phyloP scores from a whole-genome alignment of 2,113 vertebrate species.

The Myrmophylax atrothorax region DNA sequence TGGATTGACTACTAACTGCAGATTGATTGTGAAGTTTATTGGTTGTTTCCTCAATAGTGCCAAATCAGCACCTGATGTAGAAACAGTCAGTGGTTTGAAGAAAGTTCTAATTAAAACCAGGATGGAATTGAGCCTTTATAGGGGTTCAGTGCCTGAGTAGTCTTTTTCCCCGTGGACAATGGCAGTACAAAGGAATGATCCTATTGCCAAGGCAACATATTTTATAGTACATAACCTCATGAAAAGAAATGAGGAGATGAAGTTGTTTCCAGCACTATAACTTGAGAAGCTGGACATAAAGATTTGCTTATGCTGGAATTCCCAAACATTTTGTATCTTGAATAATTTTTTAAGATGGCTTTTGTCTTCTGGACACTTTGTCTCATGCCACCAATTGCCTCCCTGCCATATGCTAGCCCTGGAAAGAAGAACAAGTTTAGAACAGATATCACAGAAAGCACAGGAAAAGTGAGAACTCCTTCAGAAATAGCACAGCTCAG shows the following conservation, averaged over 20 bases:
- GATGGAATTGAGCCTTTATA: constrained; percentile 29
- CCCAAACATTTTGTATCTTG: background rate
- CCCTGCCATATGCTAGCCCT: background rate
- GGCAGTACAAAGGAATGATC: constrained; percentile 8
- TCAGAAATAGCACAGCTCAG: background rate
- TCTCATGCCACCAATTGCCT: background rate
- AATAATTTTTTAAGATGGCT: background rate
- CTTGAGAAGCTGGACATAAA: constrained; percentile 35
- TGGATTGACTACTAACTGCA: constrained; percentile 57
- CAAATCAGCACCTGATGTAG: constrained; percentile 67
- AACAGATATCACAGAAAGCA: background rate
- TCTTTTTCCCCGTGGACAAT: constrained; percentile 20
- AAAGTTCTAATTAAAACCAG: constrained; percentile 68
- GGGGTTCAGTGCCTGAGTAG: background rate
- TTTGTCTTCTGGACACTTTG: background rate
- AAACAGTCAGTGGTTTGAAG: constrained; percentile 24
- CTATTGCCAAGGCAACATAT: constrained; percentile 34
- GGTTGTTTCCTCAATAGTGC: constrained; percentile 66
- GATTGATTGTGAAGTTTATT: constrained; percentile 71
- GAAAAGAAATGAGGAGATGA: constrained; percentile 14
- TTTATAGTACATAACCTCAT: constrained; percentile 15
- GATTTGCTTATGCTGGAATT: background rate
- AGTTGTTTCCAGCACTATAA: constrained; percentile 8
- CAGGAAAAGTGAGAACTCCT: background rate
- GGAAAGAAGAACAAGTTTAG: background rate